These are phyloP conservation scores for Nomada ruficornis DNA, from an alignment of 2,888 invertebrate species.

Conservation along the genomic window DNA sequence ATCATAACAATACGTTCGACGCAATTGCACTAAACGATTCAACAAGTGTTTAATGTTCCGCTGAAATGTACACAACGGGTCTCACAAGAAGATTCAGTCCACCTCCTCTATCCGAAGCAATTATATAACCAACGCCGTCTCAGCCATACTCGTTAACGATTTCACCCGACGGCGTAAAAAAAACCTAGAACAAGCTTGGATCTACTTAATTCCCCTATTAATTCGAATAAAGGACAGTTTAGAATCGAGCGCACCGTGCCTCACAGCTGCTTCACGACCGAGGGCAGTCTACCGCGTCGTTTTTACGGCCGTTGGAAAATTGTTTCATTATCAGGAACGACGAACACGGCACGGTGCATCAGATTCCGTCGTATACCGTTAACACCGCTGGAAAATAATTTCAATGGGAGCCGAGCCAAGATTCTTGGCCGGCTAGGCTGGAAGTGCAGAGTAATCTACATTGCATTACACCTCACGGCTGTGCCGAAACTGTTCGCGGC, in stretches of 20 bases:
- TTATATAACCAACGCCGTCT: no score
- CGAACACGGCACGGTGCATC: constrained; percentile 24
- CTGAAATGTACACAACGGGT: no score
- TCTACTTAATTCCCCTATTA: constrained; percentile 28
- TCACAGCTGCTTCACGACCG: background rate
- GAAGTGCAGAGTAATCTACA: constrained; percentile 56
- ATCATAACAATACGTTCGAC: no score
- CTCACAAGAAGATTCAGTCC: no score
- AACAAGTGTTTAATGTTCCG: no score
- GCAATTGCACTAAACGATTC: no score
- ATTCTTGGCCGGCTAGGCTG: constrained; percentile 43
- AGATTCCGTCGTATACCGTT: constrained; percentile 42
- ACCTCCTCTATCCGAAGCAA: no score
- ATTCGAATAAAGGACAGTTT: constrained; percentile 7
- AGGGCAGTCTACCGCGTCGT: constrained; percentile 22
- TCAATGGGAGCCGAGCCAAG: constrained; percentile 61
- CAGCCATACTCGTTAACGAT: background rate
- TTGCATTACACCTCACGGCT: constrained; percentile 46
- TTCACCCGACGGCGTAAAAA: background rate
- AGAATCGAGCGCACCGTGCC: background rate
- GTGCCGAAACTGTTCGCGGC: constrained; percentile 35
- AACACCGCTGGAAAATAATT: constrained; percentile 59
- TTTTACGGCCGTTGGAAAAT: constrained; percentile 33
- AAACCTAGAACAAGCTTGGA: background rate
- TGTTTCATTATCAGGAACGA: constrained; percentile 44